Percentiles rank a stretch among this genome's conserved stretches.
phyloP scores from a whole-genome alignment of 1,140 invertebrate genomes.

The Drosophila littoralis region DNA sequence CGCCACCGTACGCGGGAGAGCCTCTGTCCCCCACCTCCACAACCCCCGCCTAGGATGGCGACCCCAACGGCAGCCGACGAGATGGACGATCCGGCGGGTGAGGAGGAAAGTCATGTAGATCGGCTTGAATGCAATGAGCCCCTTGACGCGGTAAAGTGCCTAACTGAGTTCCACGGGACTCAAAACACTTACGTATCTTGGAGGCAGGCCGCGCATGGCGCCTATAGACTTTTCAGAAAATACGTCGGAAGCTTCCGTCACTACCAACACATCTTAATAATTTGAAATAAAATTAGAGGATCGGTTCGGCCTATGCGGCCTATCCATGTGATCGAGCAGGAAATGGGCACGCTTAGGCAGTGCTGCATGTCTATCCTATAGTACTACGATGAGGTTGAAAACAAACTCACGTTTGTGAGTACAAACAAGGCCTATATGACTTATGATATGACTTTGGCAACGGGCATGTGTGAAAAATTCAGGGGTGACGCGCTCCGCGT shows the following conservation, averaged over 20 bases:
- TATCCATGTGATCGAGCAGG: constrained; percentile 10
- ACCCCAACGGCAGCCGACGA: no score
- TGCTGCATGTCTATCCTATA: constrained; percentile 3
- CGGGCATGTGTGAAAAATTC: constrained; percentile 36
- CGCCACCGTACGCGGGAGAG: no score
- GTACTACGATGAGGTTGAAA: constrained; percentile 47
- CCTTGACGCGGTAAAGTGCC: no score
- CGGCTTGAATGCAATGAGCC: no score
- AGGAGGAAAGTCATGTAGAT: no score
- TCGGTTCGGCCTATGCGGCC: not conserved
- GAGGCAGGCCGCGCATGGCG: not conserved
- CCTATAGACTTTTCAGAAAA: not conserved
- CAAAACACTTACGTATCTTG: not conserved
- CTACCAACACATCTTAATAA: not conserved
- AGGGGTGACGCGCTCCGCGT: constrained; percentile 22
- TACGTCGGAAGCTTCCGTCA: not conserved
- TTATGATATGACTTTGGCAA: constrained; percentile 7
- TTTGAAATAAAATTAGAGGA: not conserved
- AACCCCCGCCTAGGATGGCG: no score
- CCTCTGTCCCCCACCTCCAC: no score
- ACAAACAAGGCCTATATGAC: constrained; percentile 53
- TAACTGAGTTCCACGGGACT: not conserved
- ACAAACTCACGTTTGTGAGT: constrained; percentile 44
- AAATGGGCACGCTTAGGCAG: constrained; percentile 26
- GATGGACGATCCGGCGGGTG: no score